These are phyloP conservation scores for Mionectes olivaceus DNA, from an alignment of 2,797 vertebrate species.

Conservation along the genomic window DNA sequence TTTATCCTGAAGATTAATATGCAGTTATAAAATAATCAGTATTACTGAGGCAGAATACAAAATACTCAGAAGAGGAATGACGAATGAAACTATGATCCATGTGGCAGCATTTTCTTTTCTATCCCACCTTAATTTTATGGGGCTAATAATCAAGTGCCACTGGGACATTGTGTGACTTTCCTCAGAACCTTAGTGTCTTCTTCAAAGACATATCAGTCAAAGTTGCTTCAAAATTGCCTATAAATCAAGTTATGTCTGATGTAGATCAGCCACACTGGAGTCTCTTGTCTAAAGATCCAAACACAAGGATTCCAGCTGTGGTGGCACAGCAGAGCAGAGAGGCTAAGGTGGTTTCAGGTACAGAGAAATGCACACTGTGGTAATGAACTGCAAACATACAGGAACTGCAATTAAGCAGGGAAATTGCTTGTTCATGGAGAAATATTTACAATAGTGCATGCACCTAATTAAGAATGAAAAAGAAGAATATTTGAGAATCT, in stretches of 20 bases:
- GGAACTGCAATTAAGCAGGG: background rate
- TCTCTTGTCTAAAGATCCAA: background rate
- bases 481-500: background rate
- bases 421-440: background rate
- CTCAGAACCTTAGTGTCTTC: background rate
- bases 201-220: background rate
- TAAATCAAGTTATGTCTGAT: background rate
- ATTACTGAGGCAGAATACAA: background rate
- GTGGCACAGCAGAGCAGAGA: background rate
- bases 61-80: background rate
- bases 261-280: background rate
- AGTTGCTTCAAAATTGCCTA: slow-evolving; percentile 1
- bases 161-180: background rate
- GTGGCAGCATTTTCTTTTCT: background rate
- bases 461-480: background rate
- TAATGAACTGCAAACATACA: background rate
- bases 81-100: background rate
- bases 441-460: background rate
- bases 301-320: background rate
- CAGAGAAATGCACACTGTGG: background rate
- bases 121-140: slow-evolving; percentile 12
- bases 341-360: background rate
- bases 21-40: slow-evolving; percentile 22
- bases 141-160: slow-evolving; percentile 11
- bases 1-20: background rate